Evolutionary conservation across 2,797 vertebrate species (phyloP), one percentile per base, ranked within the genome.

Genomic region (Poecile montanus): DNA sequence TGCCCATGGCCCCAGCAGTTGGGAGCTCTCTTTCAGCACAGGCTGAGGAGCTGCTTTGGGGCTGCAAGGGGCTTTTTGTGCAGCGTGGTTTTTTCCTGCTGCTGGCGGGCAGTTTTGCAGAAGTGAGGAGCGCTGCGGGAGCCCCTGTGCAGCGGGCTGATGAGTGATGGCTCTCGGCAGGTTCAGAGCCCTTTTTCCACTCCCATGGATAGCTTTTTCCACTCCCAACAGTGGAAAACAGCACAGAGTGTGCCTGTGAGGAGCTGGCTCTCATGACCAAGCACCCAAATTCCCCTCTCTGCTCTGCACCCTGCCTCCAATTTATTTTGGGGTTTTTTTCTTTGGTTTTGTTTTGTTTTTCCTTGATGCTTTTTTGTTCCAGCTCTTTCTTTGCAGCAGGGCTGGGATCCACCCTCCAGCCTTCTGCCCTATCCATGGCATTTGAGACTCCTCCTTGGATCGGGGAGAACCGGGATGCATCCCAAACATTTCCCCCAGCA

Each of bases 161-260:
- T 95, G 96, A 96, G 78, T 96, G 96, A 95, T 13, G 47, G 74
- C 87, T 93, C 32, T 74, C 13, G 3, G 95, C 95, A 95, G 95
- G 84, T 96, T 96, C n/a, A 94, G 91, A 92, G 91, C 91, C 81
- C 50, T 87, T 92, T 96, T 96, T 96, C 96, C 95, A 56, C 84
- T 94, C 82, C 79, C 95, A 90, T 68, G 67, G 86, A 81, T 21
- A 63, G 89, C 84, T 92, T 85, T 95, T 96, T 95, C 96, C 96
- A 74, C 78, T 79, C 79, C 36, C 57, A 23, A 0, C 57, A 9
- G 80, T 77, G 95, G 94, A 95, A 96, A 96, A 78, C 60, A 91
- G 88, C 76, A 83, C 75, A 25, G 58, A 87, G 34, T 34, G 82
- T 88, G 79, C 85, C 32, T 70, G 36, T 54, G 85, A 91, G 85